These are phyloP conservation scores for Anthonomus grandis DNA, from an alignment of 1,140 invertebrate species.

Conservation along the genomic window DNA sequence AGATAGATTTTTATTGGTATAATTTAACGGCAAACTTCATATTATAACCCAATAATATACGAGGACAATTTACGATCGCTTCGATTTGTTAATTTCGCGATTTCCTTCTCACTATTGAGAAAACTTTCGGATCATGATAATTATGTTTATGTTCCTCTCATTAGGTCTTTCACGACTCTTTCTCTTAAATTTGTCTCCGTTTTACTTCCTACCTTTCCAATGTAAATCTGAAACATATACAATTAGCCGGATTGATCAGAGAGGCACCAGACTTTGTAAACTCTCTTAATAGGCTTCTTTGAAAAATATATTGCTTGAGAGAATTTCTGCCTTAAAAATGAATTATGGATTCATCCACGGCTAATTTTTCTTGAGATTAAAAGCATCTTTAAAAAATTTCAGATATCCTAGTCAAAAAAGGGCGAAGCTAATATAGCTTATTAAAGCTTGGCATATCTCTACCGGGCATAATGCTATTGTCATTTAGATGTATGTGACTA, in stretches of 20 bases:
- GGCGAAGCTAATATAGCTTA: conserved; percentile 36
- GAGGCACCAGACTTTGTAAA: conserved; percentile 45
- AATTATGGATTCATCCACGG: conserved; percentile 46
- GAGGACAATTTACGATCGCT: conserved; percentile 1
- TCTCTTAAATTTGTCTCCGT: no score
- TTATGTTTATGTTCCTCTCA: conserved; percentile 1
- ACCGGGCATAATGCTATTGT: conserved; percentile 32
- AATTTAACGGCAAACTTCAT: conserved; percentile 10
- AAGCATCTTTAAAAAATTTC: conserved; percentile 23
- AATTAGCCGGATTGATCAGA: conserved; percentile 15
- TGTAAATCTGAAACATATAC: conserved; percentile 10
- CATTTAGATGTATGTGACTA: conserved; percentile 36
- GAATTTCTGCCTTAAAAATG: conserved; percentile 44
- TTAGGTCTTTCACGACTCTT: neutral
- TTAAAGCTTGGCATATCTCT: conserved; percentile 28
- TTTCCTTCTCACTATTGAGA: conserved; percentile 4
- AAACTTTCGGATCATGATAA: neutral
- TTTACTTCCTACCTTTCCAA: conserved; percentile 1
- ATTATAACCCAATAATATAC: conserved; percentile 13
- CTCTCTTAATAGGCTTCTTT: conserved; percentile 51
- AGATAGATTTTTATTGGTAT: conserved; percentile 2
- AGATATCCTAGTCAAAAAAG: conserved; percentile 12
- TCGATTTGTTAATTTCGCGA: conserved; percentile 8
- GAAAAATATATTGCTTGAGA: no score
- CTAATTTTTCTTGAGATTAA: conserved; percentile 24